Conservation (phyloP, 1,140 invertebrate species). For the Brachystomella parvula region DNA sequence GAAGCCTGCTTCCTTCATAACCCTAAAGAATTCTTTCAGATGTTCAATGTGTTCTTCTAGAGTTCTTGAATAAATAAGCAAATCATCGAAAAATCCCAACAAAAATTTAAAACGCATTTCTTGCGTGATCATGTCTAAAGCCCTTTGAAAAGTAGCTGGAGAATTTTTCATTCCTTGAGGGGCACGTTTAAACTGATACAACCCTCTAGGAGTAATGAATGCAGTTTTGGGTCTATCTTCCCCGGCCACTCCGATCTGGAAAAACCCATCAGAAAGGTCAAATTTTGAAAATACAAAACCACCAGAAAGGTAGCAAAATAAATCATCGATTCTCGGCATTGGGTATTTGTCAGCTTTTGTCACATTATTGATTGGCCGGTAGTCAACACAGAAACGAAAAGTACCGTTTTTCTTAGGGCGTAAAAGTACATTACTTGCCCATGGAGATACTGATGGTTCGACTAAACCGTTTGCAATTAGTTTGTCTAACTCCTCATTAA, state of each 20-base stretch:
- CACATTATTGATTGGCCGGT: conserved; percentile 43
- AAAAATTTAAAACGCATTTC: conserved; percentile 9
- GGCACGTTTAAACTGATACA: conserved; percentile 38
- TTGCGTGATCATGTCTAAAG: conserved; percentile 29
- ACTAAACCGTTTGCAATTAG: conserved; percentile 27
- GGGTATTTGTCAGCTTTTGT: conserved; percentile 45
- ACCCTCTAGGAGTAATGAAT: conserved; percentile 38
- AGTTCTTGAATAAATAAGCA: conserved; percentile 9
- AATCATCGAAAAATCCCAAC: conserved; percentile 25
- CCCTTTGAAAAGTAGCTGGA: conserved; percentile 39
- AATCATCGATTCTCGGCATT: conserved; percentile 35
- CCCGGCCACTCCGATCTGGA: conserved; percentile 43
- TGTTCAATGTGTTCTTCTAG: conserved; percentile 13
- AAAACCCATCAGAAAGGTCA: conserved; percentile 45
- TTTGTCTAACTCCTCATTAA: conserved; percentile 21
- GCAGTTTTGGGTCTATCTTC: conserved; percentile 42
- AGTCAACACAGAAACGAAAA: conserved; percentile 46
- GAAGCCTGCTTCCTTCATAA: conserved; percentile 10
- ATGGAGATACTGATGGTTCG: conserved; percentile 42
- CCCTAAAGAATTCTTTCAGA: neutral
- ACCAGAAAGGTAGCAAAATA: conserved; percentile 23
- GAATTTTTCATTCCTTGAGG: conserved; percentile 40
- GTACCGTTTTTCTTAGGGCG: conserved; percentile 43
- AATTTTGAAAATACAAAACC: conserved; percentile 41
- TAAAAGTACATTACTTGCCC: conserved; percentile 46